Percentiles rank a stretch among this genome's conserved stretches.
Conservation (phyloP, 2,888 invertebrate genomes). For the Phorcus lineatus region DNA sequence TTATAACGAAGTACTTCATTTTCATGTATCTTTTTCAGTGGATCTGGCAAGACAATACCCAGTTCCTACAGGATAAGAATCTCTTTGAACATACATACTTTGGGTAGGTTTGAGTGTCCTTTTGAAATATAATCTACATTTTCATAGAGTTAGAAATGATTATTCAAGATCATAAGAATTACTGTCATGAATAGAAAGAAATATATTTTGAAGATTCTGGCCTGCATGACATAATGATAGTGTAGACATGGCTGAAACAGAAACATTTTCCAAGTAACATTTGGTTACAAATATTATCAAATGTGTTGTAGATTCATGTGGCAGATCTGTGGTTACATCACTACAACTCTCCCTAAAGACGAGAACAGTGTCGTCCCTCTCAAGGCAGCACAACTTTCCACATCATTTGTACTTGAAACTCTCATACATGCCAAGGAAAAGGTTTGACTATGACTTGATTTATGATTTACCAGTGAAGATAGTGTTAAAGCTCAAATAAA, state of each 20-base stretch:
- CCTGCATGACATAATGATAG: too few species aligned
- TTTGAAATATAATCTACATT: background rate
- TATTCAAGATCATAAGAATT: too few species aligned
- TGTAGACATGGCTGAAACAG: too few species aligned
- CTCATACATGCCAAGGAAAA: constrained; percentile 98
- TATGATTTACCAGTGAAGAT: too few species aligned
- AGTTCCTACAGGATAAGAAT: constrained; percentile 94
- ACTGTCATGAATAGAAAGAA: too few species aligned
- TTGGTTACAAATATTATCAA: too few species aligned
- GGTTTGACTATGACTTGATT: constrained; percentile 76
- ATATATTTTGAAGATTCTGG: too few species aligned
- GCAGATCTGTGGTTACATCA: constrained; percentile 95
- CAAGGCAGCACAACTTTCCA: constrained; percentile 83
- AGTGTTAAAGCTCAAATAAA: too few species aligned
- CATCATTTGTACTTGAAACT: constrained; percentile 96
- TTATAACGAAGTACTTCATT: too few species aligned
- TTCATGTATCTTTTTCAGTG: constrained; percentile 77
- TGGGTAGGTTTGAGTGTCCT: constrained; percentile 80
- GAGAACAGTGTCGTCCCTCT: constrained; percentile 87
- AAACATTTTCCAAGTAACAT: too few species aligned
- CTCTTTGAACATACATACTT: constrained; percentile 97
- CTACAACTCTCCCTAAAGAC: constrained; percentile 84
- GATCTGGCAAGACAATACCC: constrained; percentile 98
- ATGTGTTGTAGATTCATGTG: constrained; percentile 88
- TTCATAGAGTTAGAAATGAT: too few species aligned